phyloP scores from a whole-genome alignment of 2,113 vertebrate genomes.

The Nyctereutes procyonoides region DNA sequence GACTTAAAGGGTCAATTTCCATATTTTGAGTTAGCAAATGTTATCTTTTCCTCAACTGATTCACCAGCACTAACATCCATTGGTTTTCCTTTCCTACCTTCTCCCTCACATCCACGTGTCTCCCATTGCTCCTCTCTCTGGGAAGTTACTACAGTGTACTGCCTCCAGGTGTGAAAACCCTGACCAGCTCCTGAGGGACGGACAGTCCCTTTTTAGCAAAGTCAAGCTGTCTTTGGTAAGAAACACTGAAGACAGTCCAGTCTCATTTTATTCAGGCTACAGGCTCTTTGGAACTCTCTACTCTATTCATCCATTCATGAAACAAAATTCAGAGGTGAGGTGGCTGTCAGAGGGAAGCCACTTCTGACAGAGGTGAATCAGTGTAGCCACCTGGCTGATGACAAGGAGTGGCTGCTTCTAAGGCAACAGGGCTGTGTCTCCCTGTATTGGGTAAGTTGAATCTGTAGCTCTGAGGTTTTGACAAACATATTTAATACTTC shows the following conservation, averaged over 20 bases:
- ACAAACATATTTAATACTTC: background rate
- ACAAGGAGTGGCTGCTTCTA: background rate
- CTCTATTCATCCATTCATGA: background rate
- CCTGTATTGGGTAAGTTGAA: background rate
- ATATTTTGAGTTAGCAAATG: background rate
- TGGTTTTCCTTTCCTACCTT: background rate
- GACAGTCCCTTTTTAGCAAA: background rate
- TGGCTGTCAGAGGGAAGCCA: background rate
- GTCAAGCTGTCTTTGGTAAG: background rate
- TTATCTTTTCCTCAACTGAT: background rate
- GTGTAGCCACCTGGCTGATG: background rate
- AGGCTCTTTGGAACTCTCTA: background rate
- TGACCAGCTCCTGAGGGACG: background rate
- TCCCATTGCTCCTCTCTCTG: background rate
- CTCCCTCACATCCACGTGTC: background rate
- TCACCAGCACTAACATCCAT: background rate
- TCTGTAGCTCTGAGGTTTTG: background rate
- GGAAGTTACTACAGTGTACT: fast-evolving
- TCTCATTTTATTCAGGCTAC: background rate
- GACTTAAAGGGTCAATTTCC: background rate
- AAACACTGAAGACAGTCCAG: background rate
- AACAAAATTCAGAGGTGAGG: background rate
- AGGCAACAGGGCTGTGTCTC: background rate
- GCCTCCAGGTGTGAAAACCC: background rate
- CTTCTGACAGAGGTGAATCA: background rate